phyloP scores from a whole-genome alignment of 2,113 vertebrate species.

The Hassar affinis region DNA sequence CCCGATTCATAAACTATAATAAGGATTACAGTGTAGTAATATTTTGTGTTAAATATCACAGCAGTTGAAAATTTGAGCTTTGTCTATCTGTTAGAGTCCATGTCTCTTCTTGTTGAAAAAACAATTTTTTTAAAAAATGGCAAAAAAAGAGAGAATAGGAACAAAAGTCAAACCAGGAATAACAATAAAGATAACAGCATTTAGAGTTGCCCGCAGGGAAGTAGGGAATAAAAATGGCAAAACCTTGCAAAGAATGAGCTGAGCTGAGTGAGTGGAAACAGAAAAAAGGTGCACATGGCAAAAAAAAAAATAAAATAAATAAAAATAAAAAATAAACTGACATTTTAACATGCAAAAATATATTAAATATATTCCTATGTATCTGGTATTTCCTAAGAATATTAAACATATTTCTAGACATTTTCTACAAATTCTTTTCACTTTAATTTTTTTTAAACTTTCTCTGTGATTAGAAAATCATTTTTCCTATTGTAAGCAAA shows the following conservation, averaged over 20 bases:
- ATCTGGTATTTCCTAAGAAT: neutral
- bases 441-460: neutral
- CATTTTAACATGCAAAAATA: neutral
- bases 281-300: neutral
- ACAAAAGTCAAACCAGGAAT: neutral
- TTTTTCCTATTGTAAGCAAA: neutral
- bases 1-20: no score
- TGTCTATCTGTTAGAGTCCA: neutral
- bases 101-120: neutral
- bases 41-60: neutral
- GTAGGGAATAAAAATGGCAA: neutral
- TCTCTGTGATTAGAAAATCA: neutral
- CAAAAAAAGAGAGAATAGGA: neutral
- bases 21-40: no score
- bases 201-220: neutral
- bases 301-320: no score
- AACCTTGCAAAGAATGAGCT: neutral
- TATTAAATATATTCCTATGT: neutral
- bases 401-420: neutral
- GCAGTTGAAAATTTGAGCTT: neutral
- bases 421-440: neutral
- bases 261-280: neutral
- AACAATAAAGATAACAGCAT: neutral
- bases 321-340: no score
- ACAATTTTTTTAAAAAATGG: neutral